Evolutionary conservation across 2,888 invertebrate genomes (phyloP).

Genomic region (Clitarchus hookeri): DNA sequence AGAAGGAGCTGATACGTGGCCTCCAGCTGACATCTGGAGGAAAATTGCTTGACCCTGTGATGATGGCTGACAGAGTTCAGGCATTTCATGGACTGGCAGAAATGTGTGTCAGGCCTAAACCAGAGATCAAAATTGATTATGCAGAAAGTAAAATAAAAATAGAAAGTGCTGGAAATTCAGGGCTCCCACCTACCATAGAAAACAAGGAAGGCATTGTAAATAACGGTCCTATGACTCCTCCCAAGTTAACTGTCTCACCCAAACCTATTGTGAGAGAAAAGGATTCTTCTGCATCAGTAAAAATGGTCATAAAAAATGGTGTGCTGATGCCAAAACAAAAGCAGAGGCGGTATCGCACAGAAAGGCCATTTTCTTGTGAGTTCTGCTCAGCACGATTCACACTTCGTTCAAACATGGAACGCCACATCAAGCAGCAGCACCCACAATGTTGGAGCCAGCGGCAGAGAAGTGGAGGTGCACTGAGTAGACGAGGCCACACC

Average conservation of each 20-base stretch:
- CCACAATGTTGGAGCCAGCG: conserved; percentile 87
- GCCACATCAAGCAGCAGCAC: conserved; percentile 93
- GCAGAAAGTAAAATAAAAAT: conserved; percentile 21
- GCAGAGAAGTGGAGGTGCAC: conserved; percentile 63
- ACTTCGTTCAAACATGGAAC: conserved; percentile 90
- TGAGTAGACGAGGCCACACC: conserved; percentile 55
- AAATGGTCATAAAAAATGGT: conserved; percentile 90
- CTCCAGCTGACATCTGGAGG: conserved; percentile 73
- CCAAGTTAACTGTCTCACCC: conserved; percentile 25
- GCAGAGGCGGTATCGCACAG: conserved; percentile 86
- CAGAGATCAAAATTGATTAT: conserved; percentile 21
- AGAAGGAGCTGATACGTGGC: conserved; percentile 67
- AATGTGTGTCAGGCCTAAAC: neutral
- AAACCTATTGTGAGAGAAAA: conserved; percentile 27
- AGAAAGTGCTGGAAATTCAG: conserved; percentile 18
- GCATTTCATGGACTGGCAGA: conserved; percentile 45
- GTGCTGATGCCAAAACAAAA: conserved; percentile 91
- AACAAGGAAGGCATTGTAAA: neutral
- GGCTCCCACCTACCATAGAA: neutral
- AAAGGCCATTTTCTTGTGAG: conserved; percentile 87
- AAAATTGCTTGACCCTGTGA: conserved; percentile 58
- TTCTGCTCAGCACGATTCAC: conserved; percentile 91
- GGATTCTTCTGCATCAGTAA: conserved; percentile 62
- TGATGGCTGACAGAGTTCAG: conserved; percentile 45
- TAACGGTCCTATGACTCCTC: neutral